Conservation (phyloP, 37 sponge, comb jelly and placozoan species). For the Ephydatia muelleri region DNA sequence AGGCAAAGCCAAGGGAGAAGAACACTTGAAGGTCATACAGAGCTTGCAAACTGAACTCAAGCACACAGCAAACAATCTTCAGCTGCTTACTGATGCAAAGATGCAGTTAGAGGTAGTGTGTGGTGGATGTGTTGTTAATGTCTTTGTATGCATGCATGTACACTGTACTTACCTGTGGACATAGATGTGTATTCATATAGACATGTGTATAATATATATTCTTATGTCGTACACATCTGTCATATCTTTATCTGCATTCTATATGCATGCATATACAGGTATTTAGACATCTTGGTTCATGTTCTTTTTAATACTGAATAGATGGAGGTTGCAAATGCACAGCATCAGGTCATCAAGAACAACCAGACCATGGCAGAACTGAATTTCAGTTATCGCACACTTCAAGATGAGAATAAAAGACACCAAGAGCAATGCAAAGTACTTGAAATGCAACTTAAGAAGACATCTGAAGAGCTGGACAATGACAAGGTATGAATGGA, state of each 20-base stretch:
- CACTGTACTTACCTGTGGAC: no score
- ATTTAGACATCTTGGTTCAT: background rate
- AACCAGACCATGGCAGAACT: background rate
- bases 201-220: no score
- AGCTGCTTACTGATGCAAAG: background rate
- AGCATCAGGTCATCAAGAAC: background rate
- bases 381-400: background rate
- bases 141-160: background rate
- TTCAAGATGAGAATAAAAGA: background rate
- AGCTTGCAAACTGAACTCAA: background rate
- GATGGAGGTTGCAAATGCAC: background rate
- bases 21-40: background rate
- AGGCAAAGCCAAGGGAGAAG: background rate
- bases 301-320: background rate
- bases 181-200: no score
- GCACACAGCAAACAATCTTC: no score
- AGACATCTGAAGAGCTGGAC: background rate
- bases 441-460: background rate
- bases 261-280: no score
- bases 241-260: no score
- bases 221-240: no score
- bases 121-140: background rate
- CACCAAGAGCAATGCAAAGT: background rate
- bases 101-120: background rate
- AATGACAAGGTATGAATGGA: background rate